phyloP scores from a whole-genome alignment of 92 coral and sea anemone genomes.

The Phenganax subtilis region DNA sequence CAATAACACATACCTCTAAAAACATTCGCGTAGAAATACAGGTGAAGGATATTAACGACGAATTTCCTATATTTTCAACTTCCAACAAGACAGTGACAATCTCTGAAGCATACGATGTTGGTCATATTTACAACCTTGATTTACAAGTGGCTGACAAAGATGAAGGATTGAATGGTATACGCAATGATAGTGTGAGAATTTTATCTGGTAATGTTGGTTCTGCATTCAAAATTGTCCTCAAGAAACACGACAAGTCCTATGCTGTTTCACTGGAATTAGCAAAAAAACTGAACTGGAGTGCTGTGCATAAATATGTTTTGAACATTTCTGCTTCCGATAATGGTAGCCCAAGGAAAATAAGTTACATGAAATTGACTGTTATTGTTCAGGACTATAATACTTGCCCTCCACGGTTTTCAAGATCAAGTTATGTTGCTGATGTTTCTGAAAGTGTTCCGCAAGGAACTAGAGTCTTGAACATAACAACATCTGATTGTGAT shows the following conservation, averaged over 20 bases:
- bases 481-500: constrained; percentile 79
- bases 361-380: constrained; percentile 57
- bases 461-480: constrained; percentile 55
- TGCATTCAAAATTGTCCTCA: constrained; percentile 50
- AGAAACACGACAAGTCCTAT: constrained; percentile 29
- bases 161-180: constrained; percentile 67
- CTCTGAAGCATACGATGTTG: constrained; percentile 51
- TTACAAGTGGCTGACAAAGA: constrained; percentile 64
- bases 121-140: constrained; percentile 30
- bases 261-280: constrained; percentile 55
- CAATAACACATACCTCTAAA: not conserved
- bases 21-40: constrained; percentile 41
- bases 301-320: constrained; percentile 57
- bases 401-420: constrained; percentile 62
- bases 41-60: constrained; percentile 84
- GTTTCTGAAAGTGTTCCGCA: constrained; percentile 52
- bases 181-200: constrained; percentile 55
- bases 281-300: constrained; percentile 71
- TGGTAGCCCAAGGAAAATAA: constrained; percentile 62
- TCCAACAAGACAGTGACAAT: constrained; percentile 40
- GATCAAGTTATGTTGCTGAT: constrained; percentile 51
- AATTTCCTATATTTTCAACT: constrained; percentile 60
- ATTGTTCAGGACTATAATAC: constrained; percentile 77
- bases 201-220: constrained; percentile 72
- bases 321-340: constrained; percentile 86